Conservation (phyloP, 1,140 invertebrate species). For the Caenorhabditis remanei region DNA sequence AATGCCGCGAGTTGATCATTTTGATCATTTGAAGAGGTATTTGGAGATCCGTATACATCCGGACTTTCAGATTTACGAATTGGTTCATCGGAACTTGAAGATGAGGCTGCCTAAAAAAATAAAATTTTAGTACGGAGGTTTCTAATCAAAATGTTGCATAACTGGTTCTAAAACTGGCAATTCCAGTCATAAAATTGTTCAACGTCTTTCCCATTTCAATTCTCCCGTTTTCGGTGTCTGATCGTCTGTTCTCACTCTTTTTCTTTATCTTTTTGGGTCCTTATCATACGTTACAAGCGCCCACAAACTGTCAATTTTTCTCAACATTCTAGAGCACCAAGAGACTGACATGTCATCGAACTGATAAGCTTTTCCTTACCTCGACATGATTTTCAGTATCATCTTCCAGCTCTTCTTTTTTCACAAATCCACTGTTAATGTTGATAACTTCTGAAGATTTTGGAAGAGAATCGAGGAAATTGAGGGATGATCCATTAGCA, state of each 20-base stretch:
- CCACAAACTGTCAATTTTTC: constrained; percentile 6
- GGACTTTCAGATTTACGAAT: constrained; percentile 19
- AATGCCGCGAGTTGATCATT: constrained; percentile 11
- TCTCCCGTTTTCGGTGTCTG: background rate
- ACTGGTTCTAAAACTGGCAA: no score
- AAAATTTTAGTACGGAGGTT: background rate
- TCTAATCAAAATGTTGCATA: background rate
- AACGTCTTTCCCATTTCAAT: background rate
- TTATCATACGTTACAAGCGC: constrained; percentile 23
- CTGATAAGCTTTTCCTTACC: constrained; percentile 39
- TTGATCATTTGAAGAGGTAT: constrained; percentile 28
- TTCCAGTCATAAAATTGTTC: background rate
- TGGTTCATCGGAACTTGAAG: constrained; percentile 36
- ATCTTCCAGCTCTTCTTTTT: constrained; percentile 50
- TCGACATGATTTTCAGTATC: constrained; percentile 55
- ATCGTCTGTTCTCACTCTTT: background rate
- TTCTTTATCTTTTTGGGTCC: constrained; percentile 32
- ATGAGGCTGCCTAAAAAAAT: constrained; percentile 10
- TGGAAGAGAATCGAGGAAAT: constrained; percentile 65
- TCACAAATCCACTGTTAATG: constrained; percentile 59
- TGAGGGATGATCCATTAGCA: constrained; percentile 36
- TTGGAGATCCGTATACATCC: constrained; percentile 23
- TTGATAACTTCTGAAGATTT: constrained; percentile 66
- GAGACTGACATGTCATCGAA: constrained; percentile 10
- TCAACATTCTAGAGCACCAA: background rate